Conservation (phyloP, 2,888 invertebrate genomes). For the Cylloceria caligata region DNA sequence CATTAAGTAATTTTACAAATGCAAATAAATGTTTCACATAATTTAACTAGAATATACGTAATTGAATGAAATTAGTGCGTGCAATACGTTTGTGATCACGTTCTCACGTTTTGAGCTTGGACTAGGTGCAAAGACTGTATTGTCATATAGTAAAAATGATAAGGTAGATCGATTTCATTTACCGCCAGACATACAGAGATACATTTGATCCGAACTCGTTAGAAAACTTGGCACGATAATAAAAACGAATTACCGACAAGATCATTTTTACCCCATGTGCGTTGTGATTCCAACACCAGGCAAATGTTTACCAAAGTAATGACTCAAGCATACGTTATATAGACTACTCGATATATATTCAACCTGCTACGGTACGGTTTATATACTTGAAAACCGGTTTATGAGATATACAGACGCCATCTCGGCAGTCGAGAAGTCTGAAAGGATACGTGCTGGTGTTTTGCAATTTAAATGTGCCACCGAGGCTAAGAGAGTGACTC, state of each 20-base stretch:
- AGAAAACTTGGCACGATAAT: slow-evolving; percentile 10
- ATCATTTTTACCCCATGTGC: background rate
- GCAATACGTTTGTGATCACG: background rate
- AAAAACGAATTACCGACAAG: background rate
- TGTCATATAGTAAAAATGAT: background rate
- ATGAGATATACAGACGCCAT: slow-evolving; percentile 51
- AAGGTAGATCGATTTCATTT: slow-evolving; percentile 3
- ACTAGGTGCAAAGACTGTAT: background rate
- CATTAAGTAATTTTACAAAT: too few species aligned
- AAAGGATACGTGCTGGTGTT: slow-evolving; percentile 53
- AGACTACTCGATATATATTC: background rate
- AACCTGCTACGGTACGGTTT: slow-evolving; percentile 12
- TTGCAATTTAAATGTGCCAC: slow-evolving; percentile 63
- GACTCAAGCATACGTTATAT: slow-evolving; percentile 4
- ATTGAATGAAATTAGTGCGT: background rate
- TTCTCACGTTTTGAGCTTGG: background rate
- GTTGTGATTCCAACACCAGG: background rate
- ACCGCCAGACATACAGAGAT: background rate
- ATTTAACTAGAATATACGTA: too few species aligned
- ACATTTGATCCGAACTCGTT: background rate
- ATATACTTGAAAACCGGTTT: slow-evolving; percentile 56
- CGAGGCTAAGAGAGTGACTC: slow-evolving; percentile 60
- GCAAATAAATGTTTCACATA: too few species aligned
- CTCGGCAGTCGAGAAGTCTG: slow-evolving; percentile 47
- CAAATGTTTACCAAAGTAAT: background rate